These are phyloP conservation scores for Aphelinus certus DNA, from an alignment of 1,140 invertebrate genomes.

Conservation along the genomic window DNA sequence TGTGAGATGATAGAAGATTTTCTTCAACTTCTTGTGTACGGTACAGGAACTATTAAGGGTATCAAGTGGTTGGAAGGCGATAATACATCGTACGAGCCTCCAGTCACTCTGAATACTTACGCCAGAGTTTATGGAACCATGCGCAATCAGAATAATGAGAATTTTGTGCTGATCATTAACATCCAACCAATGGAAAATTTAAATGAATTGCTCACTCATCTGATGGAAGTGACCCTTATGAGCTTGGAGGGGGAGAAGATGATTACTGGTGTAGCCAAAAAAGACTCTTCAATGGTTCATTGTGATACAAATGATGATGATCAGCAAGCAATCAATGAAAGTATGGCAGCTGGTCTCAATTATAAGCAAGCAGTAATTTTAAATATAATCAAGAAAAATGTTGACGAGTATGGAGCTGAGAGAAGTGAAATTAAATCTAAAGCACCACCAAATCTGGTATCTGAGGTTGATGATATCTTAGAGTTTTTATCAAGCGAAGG, in stretches of 20 bases:
- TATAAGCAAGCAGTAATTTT: constrained; percentile 52
- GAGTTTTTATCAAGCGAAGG: constrained; percentile 59
- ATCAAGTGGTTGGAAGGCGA: constrained; percentile 55
- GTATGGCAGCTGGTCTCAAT: background rate
- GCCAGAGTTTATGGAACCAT: constrained; percentile 49
- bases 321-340: background rate
- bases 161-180: constrained; percentile 50
- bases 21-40: constrained; percentile 10
- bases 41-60: constrained; percentile 50
- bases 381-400: constrained; percentile 50
- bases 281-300: no score
- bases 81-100: constrained; percentile 30
- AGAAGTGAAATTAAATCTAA: constrained; percentile 47
- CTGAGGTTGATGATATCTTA: constrained; percentile 54
- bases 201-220: constrained; percentile 49
- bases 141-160: constrained; percentile 47
- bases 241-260: constrained; percentile 40
- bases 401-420: constrained; percentile 54
- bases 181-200: constrained; percentile 49
- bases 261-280: background rate
- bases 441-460: constrained; percentile 44
- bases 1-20: background rate
- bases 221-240: constrained; percentile 50
- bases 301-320: background rate
- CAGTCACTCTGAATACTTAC: constrained; percentile 47